These are phyloP conservation scores for Scalopus aquaticus DNA, from an alignment of 2,113 vertebrate genomes.

Conservation along the genomic window DNA sequence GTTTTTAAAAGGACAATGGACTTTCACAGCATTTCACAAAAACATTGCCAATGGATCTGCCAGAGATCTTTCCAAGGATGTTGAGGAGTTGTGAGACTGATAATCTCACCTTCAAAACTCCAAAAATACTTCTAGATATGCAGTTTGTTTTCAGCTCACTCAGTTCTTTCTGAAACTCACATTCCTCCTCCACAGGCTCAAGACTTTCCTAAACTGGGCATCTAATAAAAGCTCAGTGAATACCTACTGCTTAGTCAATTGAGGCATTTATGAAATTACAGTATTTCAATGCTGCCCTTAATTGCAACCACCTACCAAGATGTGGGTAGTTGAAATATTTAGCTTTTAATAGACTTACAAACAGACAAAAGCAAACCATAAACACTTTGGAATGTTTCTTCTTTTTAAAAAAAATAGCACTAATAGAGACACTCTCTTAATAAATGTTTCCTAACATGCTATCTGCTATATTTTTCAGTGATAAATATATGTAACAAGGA, in stretches of 20 bases:
- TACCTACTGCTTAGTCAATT: background rate
- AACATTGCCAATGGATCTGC: background rate
- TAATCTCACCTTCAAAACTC: background rate
- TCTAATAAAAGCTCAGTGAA: conserved; percentile 7
- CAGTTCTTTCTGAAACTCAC: background rate
- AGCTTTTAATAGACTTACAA: conserved; percentile 7
- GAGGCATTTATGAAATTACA: conserved; percentile 5
- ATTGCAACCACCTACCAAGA: conserved; percentile 30
- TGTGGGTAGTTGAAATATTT: background rate
- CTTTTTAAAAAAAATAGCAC: background rate
- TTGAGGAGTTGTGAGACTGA: background rate
- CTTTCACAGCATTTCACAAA: conserved; percentile 8
- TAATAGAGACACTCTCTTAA: conserved; percentile 20
- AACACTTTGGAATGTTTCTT: conserved; percentile 3
- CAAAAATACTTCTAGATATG: background rate
- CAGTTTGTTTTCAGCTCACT: background rate
- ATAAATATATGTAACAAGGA: conserved; percentile 34
- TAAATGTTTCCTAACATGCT: conserved; percentile 49
- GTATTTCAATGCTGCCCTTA: background rate
- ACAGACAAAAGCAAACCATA: conserved; percentile 11
- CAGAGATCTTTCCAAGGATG: background rate
- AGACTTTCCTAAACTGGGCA: background rate
- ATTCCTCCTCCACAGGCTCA: background rate
- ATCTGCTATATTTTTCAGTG: conserved; percentile 14
- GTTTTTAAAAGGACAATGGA: background rate